phyloP scores from a whole-genome alignment of 64 coral and sea anemone species.

The Acropora tenuis region DNA sequence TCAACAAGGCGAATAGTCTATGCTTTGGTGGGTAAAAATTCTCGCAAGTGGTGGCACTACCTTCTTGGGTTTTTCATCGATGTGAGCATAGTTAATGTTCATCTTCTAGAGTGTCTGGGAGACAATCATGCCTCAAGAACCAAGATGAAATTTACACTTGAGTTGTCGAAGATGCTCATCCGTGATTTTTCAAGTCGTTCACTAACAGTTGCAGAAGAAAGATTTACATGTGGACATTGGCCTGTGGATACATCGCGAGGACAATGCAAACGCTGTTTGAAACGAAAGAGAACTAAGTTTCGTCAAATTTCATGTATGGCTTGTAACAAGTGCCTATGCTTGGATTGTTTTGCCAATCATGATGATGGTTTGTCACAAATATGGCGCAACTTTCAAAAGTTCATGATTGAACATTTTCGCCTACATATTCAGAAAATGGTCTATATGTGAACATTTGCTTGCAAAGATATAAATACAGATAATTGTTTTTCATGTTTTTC shows the following conservation, averaged over 20 bases:
- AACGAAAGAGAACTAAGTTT: slow-evolving; percentile 52
- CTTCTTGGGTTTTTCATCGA: slow-evolving; percentile 46
- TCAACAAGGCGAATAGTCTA: slow-evolving; percentile 48
- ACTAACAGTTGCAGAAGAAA: not conserved
- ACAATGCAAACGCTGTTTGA: slow-evolving; percentile 27
- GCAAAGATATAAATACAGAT: not conserved
- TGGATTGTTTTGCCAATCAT: slow-evolving; percentile 43
- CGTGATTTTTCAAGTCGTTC: not conserved
- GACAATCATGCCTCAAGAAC: not conserved
- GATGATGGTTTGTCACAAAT: slow-evolving; percentile 15
- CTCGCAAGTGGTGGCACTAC: slow-evolving; percentile 31
- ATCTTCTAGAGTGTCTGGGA: slow-evolving; percentile 15
- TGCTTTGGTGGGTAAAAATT: not conserved
- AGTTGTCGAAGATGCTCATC: slow-evolving; percentile 28
- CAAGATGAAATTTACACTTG: slow-evolving; percentile 11
- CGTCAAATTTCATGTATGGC: slow-evolving; percentile 25
- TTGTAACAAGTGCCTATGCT: slow-evolving; percentile 44
- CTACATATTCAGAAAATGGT: not conserved
- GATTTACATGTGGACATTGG: slow-evolving; percentile 18
- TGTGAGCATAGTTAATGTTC: slow-evolving; percentile 46
- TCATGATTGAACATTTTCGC: not conserved
- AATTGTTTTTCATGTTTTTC: not conserved
- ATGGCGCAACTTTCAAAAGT: slow-evolving; percentile 44
- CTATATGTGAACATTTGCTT: not conserved
- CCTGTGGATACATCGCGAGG: not conserved